Evolutionary conservation across 2,113 vertebrate species (phyloP).

Genomic region (Heliornis fulica): DNA sequence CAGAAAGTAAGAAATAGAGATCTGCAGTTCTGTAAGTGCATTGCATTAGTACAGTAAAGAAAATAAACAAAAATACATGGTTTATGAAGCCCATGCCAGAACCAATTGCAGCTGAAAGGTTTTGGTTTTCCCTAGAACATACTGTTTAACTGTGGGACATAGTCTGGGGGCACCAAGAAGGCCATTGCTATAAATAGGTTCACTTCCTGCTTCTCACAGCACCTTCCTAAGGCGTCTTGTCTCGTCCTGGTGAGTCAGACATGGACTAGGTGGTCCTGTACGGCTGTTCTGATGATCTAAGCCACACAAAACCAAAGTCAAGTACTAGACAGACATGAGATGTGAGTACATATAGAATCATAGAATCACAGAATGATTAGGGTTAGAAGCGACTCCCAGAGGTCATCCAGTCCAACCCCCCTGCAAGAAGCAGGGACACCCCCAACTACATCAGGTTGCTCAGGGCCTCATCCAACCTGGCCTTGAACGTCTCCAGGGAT

Average conservation of each 20-base stretch:
- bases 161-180: not conserved
- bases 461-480: no score
- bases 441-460: no score
- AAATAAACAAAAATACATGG: not conserved
- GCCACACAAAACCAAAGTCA: not conserved
- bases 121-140: not conserved
- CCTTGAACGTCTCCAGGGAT: no score
- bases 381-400: no score
- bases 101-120: not conserved
- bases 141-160: not conserved
- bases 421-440: no score
- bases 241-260: not conserved
- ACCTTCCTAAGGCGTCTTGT: not conserved
- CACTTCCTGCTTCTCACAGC: not conserved
- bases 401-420: no score
- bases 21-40: not conserved
- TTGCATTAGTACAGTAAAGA: not conserved
- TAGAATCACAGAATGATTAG: no score
- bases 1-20: not conserved
- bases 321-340: not conserved
- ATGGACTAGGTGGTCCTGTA: not conserved
- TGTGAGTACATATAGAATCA: rapidly evolving
- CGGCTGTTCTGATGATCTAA: not conserved
- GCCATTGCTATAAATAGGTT: not conserved
- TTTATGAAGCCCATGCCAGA: not conserved